phyloP scores from a whole-genome alignment of 2,888 invertebrate genomes.

The Acanthosepion esculentum region DNA sequence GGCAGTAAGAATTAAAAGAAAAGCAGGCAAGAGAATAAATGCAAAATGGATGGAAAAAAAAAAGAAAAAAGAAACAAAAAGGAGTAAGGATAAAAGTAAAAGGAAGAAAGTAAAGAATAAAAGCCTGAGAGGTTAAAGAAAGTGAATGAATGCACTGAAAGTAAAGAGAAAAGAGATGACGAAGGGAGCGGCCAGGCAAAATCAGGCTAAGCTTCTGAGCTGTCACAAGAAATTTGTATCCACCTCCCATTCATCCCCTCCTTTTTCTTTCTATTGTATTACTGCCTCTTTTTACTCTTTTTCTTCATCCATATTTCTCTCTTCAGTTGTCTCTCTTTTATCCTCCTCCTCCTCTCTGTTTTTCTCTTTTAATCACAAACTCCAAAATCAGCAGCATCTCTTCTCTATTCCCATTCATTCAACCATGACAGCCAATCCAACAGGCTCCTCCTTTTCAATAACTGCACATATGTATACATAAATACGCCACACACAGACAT shows the following conservation, averaged over 20 bases:
- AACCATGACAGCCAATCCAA: background rate
- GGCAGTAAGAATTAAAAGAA: background rate
- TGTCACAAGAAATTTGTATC: background rate
- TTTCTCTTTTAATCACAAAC: background rate
- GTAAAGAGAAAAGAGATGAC: background rate
- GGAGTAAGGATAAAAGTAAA: background rate
- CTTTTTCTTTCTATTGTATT: background rate
- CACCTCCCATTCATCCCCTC: background rate
- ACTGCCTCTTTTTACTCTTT: too few species aligned
- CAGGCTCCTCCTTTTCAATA: background rate
- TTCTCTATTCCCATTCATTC: background rate
- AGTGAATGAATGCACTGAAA: background rate
- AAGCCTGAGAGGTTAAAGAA: background rate
- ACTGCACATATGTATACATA: background rate
- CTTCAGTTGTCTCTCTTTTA: too few species aligned
- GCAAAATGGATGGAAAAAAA: background rate
- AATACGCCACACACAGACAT: background rate
- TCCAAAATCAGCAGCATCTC: background rate
- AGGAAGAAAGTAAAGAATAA: background rate
- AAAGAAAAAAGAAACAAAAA: background rate
- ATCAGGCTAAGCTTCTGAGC: constrained; percentile 22
- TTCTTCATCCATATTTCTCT: too few species aligned
- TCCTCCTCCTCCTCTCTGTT: background rate
- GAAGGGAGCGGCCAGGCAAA: background rate
- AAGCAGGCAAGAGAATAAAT: background rate